Percentiles rank a stretch among this genome's conserved stretches.
Conservation (phyloP, 2,888 invertebrate species). For the Pollenia amentaria region DNA sequence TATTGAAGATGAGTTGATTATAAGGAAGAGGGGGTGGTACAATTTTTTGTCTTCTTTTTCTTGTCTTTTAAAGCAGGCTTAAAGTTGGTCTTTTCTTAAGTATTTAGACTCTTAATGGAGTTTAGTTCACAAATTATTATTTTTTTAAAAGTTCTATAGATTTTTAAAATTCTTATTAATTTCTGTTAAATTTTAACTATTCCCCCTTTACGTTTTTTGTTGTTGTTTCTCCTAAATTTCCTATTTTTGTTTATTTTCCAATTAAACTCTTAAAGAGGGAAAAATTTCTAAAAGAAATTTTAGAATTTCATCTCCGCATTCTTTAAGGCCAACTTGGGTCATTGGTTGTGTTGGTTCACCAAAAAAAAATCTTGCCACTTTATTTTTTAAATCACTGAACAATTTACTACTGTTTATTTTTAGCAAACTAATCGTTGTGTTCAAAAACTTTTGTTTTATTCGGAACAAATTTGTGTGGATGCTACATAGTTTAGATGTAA, state of each 20-base stretch:
- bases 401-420: slow-evolving; percentile 7
- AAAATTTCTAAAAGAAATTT: slow-evolving; percentile 13
- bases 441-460: slow-evolving; percentile 35
- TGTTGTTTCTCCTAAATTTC: background rate
- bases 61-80: slow-evolving; percentile 12
- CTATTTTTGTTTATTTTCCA: background rate
- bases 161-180: background rate
- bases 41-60: background rate
- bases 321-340: slow-evolving; percentile 65
- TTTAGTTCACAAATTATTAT: no score
- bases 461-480: slow-evolving; percentile 20
- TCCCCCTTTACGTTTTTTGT: no score
- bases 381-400: slow-evolving; percentile 7
- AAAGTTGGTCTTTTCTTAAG: background rate
- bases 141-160: no score
- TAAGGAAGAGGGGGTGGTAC: background rate
- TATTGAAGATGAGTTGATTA: slow-evolving; percentile 5
- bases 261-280: background rate
- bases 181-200: background rate
- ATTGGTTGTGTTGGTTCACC: slow-evolving; percentile 24
- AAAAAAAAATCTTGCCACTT: background rate
- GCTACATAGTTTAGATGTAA: background rate
- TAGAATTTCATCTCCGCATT: slow-evolving; percentile 68
- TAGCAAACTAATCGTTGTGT: slow-evolving; percentile 6
- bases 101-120: no score